phyloP scores from a whole-genome alignment of 2,888 invertebrate species.

The Dicyrtoma fusca region DNA sequence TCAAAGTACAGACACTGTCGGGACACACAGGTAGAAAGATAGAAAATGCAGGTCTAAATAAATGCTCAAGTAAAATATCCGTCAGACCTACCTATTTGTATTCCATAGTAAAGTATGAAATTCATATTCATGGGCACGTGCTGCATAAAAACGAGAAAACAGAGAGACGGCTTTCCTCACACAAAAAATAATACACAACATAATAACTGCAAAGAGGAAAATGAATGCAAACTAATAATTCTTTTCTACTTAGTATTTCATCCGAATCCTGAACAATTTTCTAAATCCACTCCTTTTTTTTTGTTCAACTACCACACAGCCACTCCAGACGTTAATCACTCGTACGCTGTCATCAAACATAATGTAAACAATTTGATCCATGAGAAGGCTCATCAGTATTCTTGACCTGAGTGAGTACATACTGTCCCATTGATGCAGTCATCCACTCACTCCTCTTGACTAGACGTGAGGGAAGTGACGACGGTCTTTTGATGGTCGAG shows the following conservation, averaged over 20 bases:
- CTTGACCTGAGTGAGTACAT: neutral
- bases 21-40: no score
- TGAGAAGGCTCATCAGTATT: neutral
- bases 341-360: conserved; percentile 6
- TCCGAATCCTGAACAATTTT: no score
- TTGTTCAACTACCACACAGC: neutral
- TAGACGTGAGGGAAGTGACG: conserved; percentile 9
- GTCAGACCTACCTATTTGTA: no score
- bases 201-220: neutral
- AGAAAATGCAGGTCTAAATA: no score
- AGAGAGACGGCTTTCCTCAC: no score
- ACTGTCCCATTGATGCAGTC: neutral
- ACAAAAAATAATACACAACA: neutral
- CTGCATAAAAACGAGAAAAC: neutral
- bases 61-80: no score
- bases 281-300: conserved; percentile 1
- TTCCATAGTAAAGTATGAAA: no score
- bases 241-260: no score
- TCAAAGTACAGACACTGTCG: no score
- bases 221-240: neutral
- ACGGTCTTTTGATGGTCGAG: conserved; percentile 38
- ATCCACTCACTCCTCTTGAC: neutral
- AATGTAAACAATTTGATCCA: conserved; percentile 26
- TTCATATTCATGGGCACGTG: neutral
- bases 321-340: conserved; percentile 18